Conservation (phyloP, 64 coral and sea anemone species). For the Hydrozoanthus tunicans region DNA sequence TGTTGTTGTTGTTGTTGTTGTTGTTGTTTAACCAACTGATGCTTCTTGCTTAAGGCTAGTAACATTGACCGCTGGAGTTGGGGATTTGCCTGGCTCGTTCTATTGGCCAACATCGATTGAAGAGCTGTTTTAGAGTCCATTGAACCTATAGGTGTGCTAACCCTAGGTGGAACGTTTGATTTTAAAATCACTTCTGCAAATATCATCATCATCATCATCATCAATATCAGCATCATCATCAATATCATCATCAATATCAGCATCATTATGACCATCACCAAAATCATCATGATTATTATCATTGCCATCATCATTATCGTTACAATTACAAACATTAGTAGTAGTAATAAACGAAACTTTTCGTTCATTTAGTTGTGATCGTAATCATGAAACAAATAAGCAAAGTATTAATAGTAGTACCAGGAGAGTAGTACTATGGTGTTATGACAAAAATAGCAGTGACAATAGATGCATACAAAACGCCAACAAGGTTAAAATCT, state of each 20-base stretch:
- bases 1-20: slow-evolving; percentile 63
- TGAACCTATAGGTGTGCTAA: slow-evolving; percentile 1
- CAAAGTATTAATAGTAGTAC: no score
- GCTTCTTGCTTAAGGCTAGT: slow-evolving; percentile 30
- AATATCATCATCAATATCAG: not conserved
- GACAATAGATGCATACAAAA: no score
- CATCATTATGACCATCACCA: slow-evolving; percentile 4
- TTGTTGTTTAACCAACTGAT: slow-evolving; percentile 62
- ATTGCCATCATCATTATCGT: not conserved
- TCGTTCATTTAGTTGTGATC: no score
- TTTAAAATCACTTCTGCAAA: not conserved
- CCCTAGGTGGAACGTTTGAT: not conserved
- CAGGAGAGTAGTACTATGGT: no score
- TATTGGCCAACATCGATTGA: slow-evolving; percentile 44
- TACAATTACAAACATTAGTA: not conserved
- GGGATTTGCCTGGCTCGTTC: not conserved
- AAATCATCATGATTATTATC: not conserved
- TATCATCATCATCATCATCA: not conserved
- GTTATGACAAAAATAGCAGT: no score
- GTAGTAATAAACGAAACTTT: not conserved
- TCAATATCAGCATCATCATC: not conserved
- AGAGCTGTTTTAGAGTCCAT: slow-evolving; percentile 60
- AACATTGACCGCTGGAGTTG: slow-evolving; percentile 16
- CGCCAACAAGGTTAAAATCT: no score
- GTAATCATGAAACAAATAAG: no score